phyloP scores from a whole-genome alignment of 2,888 invertebrate genomes.

The Oegoconia quadripuncta region DNA sequence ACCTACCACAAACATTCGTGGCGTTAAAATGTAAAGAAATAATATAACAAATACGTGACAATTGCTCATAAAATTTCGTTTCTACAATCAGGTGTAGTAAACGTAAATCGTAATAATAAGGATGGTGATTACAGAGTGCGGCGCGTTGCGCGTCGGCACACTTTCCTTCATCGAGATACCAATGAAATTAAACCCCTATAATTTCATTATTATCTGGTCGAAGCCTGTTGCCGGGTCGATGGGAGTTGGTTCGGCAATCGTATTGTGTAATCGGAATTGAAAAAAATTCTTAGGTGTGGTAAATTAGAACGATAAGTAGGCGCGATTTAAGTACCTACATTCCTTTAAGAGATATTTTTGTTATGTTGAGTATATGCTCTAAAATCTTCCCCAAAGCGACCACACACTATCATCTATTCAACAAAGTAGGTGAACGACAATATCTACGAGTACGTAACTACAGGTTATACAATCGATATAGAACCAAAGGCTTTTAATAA shows the following conservation, averaged over 20 bases:
- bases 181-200: slow-evolving; percentile 32
- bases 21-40: too few relatives aligned
- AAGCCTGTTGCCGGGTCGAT: slow-evolving; percentile 17
- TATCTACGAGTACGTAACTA: too few relatives aligned
- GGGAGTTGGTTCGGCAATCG: slow-evolving; percentile 23
- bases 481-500: too few relatives aligned
- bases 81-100: not conserved
- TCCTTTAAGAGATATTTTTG: too few relatives aligned
- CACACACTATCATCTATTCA: too few relatives aligned
- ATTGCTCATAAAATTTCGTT: not conserved
- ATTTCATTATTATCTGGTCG: slow-evolving; percentile 38
- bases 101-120: not conserved
- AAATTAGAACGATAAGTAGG: slow-evolving; percentile 1
- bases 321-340: not conserved
- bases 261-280: slow-evolving; percentile 6
- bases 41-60: not conserved
- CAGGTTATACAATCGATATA: too few relatives aligned
- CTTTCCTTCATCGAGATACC: slow-evolving; percentile 24
- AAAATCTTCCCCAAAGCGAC: too few relatives aligned
- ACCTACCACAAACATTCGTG: too few relatives aligned
- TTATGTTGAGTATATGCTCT: too few relatives aligned
- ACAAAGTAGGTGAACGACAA: too few relatives aligned
- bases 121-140: slow-evolving; percentile 6
- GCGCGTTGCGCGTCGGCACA: slow-evolving; percentile 14
- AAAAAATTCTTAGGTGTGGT: slow-evolving; percentile 2